These are phyloP conservation scores for Ips typographus DNA, from an alignment of 1,140 invertebrate species.

Conservation along the genomic window DNA sequence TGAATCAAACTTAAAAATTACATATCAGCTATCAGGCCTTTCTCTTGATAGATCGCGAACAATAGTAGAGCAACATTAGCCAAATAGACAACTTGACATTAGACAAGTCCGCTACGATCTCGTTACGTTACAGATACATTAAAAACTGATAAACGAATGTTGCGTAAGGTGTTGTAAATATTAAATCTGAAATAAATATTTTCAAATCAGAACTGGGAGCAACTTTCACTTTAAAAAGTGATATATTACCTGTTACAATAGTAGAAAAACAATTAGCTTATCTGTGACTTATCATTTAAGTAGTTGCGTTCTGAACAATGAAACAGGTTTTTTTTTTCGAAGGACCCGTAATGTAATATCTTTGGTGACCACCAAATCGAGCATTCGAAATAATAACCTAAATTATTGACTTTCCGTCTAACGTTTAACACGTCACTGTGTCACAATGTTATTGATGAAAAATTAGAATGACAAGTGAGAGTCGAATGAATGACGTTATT, in stretches of 20 bases:
- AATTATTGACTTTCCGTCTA: too few relatives aligned
- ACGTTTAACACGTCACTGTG: too few relatives aligned
- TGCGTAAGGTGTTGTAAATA: constrained; percentile 13
- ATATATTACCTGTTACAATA: constrained; percentile 17
- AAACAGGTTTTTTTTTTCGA: constrained; percentile 16
- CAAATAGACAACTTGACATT: constrained; percentile 12
- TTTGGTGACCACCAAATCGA: not conserved
- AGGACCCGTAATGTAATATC: constrained; percentile 3
- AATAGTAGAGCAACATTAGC: constrained; percentile 6
- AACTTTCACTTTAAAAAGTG: constrained; percentile 26
- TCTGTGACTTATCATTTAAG: constrained; percentile 22
- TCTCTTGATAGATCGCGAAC: constrained; percentile 8
- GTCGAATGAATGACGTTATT: too few relatives aligned
- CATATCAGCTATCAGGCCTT: not conserved
- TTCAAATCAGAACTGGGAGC: constrained; percentile 15
- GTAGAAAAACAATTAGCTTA: constrained; percentile 31
- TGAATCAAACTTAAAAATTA: too few relatives aligned
- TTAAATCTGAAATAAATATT: constrained; percentile 10
- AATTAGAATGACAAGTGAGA: too few relatives aligned
- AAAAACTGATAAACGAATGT: constrained; percentile 21
- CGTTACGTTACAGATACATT: not conserved
- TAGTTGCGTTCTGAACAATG: constrained; percentile 15
- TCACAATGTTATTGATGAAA: too few relatives aligned
- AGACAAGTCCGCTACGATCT: constrained; percentile 11
- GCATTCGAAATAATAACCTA: not conserved